A percentile compares a stretch with the other conserved stretches of the same genome.
Conservation (phyloP, 2,888 invertebrate species). For the Phengaris arion region DNA sequence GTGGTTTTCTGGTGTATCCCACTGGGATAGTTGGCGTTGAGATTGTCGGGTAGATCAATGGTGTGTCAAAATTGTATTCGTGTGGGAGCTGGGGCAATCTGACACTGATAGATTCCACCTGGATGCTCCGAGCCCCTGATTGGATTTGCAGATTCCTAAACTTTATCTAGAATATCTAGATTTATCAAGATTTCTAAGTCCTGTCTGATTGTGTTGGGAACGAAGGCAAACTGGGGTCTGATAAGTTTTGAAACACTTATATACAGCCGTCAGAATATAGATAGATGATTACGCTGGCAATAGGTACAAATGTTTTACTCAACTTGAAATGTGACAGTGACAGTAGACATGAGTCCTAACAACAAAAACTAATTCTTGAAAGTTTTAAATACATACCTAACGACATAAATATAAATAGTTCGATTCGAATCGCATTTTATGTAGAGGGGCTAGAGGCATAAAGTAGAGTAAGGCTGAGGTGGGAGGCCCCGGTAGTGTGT, state of each 20-base stretch:
- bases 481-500: too few relatives aligned
- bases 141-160: slow-evolving; percentile 33
- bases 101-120: slow-evolving; percentile 70
- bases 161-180: slow-evolving; percentile 18
- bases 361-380: too few relatives aligned
- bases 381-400: too few relatives aligned
- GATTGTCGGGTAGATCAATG: slow-evolving; percentile 73
- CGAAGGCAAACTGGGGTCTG: not conserved
- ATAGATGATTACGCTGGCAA: too few relatives aligned
- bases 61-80: slow-evolving; percentile 75
- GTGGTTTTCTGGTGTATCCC: slow-evolving; percentile 52
- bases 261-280: too few relatives aligned
- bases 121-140: slow-evolving; percentile 41
- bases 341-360: too few relatives aligned
- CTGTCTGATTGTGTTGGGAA: not conserved
- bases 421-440: too few relatives aligned
- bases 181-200: slow-evolving; percentile 7
- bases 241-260: not conserved
- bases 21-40: slow-evolving; percentile 64
- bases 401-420: too few relatives aligned
- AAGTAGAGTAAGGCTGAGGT: too few relatives aligned
- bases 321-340: too few relatives aligned
- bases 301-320: too few relatives aligned
- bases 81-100: slow-evolving; percentile 64
- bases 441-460: too few relatives aligned